A percentile compares a stretch with the other conserved stretches of the same genome.
phyloP scores from a whole-genome alignment of 1,140 invertebrate species.

The Sitodiplosis mosellana region DNA sequence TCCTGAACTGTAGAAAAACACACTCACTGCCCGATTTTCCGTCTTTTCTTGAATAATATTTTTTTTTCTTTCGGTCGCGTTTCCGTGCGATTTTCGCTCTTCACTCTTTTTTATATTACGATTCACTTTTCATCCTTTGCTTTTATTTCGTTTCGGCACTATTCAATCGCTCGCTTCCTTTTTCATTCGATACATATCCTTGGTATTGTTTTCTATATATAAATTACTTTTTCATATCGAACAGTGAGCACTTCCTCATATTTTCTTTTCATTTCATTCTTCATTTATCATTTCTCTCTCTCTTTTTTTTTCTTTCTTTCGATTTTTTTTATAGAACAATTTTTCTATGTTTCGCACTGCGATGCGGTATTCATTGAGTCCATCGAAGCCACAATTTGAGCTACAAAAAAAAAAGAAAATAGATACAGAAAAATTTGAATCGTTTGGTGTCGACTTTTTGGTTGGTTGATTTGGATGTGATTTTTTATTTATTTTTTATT shows the following conservation, averaged over 20 bases:
- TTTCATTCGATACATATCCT: slow-evolving; percentile 1
- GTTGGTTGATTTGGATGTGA: too few relatives aligned
- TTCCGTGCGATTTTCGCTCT: neutral
- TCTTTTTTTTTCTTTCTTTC: too few relatives aligned
- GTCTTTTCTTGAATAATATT: neutral
- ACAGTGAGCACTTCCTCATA: slow-evolving; percentile 2
- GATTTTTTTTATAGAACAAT: too few relatives aligned
- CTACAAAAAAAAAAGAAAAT: too few relatives aligned
- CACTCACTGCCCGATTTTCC: too few relatives aligned
- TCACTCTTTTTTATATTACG: neutral
- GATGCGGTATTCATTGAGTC: too few relatives aligned
- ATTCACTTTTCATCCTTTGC: neutral
- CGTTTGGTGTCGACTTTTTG: too few relatives aligned
- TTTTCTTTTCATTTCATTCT: slow-evolving; percentile 2
- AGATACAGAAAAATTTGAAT: too few relatives aligned
- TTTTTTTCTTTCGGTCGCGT: neutral
- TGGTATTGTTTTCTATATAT: neutral
- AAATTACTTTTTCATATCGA: neutral
- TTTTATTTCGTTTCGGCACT: neutral
- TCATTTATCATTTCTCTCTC: slow-evolving; percentile 2
- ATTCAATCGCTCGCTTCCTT: slow-evolving; percentile 2
- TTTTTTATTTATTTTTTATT: too few relatives aligned
- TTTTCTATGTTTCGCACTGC: too few relatives aligned
- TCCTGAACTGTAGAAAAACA: neutral
- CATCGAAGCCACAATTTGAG: too few relatives aligned